Base-by-base conservation (phyloP, 2,797 vertebrate species). In the Megalops cyprinoides region DNA sequence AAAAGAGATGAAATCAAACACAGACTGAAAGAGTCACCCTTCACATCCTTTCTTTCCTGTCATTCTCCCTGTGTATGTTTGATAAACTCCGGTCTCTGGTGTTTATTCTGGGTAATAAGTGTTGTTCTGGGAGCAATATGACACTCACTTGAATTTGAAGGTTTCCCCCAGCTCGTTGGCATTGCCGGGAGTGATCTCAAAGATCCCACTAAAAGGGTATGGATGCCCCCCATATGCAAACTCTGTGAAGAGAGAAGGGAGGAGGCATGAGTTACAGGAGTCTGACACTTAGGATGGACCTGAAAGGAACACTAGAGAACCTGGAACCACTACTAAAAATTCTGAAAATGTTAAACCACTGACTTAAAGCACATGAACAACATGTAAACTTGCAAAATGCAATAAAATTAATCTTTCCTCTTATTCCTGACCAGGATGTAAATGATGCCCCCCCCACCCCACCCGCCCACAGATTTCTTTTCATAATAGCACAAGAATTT, bases 191-290 rank as follows among this genome's bases (percentile, higher is more conserved):
- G 92, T 97, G 91, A 98, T 96, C 88, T 97, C 96, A 78, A 98
- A 98, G 92, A 98, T 96, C 79, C 96, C 96, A 85, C 96, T 97
- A 92, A 98, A 98, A 75, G 97, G 96, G 85, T 97, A 98, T 0
- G 97, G 96, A 84, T 97, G 97, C 14, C 96, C 96, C 74, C 97
- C 97, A 79, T 98, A 98, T 87, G 97, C 97, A 93, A 98, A 98
- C 81, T 98, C 97, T 98, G 88, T 51, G 85, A 79, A 65, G 58
- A 73, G 23, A 79, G 34, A 55, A 67, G 18, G 83, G 56, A 80
- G 4, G 37, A 9, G 62, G 42, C 10, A 2, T 14, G 37, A 20
- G 20, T 15, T n/a, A 1, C 18, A 14, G 7, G 15, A 31, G 65
- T 4, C 23, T 7, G 76, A 42, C 37, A 28, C 28, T 12, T 23